These are phyloP conservation scores for Lagopus leucura DNA, from an alignment of 2,113 vertebrate species.

Conservation along the genomic window DNA sequence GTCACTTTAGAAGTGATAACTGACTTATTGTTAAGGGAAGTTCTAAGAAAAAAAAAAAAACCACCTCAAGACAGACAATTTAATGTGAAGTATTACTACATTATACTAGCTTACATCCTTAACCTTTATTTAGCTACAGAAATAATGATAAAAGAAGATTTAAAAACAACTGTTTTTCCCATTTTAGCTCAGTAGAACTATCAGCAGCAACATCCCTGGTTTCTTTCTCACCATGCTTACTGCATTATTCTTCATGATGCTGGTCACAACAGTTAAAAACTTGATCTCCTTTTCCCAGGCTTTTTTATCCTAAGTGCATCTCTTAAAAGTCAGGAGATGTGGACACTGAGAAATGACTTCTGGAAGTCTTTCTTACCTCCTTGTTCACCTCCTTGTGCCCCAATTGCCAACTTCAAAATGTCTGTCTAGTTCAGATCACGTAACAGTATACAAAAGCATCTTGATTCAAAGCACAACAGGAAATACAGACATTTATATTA, in stretches of 20 bases:
- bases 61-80: background rate
- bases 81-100: background rate
- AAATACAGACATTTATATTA: background rate
- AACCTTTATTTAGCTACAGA: background rate
- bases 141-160: background rate
- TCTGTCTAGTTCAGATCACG: background rate
- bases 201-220: background rate
- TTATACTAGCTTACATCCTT: background rate
- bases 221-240: background rate
- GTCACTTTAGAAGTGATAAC: background rate
- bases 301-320: background rate
- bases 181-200: background rate
- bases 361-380: background rate
- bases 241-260: background rate
- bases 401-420: background rate
- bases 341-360: background rate
- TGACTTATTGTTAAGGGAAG: background rate
- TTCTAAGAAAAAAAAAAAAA: background rate
- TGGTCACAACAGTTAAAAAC: background rate
- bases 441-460: background rate
- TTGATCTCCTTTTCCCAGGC: background rate
- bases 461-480: background rate
- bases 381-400: background rate
- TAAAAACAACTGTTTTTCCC: background rate
- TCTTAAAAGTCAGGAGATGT: background rate